Evolutionary conservation across 2,888 invertebrate species (phyloP), one percentile per base, ranked within the genome.

Genomic region (Lasius platythorax): DNA sequence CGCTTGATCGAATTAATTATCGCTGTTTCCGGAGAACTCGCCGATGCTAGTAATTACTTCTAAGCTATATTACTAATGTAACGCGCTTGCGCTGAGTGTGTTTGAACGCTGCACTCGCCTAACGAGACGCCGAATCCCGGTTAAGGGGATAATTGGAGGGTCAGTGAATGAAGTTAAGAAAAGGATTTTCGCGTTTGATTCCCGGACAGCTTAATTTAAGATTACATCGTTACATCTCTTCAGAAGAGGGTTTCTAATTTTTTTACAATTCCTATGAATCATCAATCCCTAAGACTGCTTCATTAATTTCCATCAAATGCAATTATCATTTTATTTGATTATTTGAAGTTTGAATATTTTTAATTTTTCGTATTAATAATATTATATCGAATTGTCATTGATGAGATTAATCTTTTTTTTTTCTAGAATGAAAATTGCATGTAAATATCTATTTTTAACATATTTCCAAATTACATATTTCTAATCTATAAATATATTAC

Each of bases 1-100:
- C 46, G 72, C 79, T 73, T 81, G 67, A 72, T 81, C 79, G 73
- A 73, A 81, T 81, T 81, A 81, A 81, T 81, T 81, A 81, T 50
- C 79, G 61, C 61, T 73, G 79, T 81, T 81, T 63, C 79, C 50
- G 78, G 46, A 12, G 37, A 72, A 81, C 33, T 33, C 33, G 50
- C 11, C 46, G 12, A 37, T 12, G 12, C 68, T 78, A 61, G 46
- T 73, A 73, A 61, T 73, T 73, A 46, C 28, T 73, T 58, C 61
- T 28, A 72, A 81, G 61, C 46, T 72, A 8, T 37, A 50, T 73
- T 73, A 73, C 61, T 61, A 40, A 81, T 81, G 61, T 37, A 63
- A 79, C 11, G 79, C 72, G 79, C 72, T 72, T 33, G 23, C 30
- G 43, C 30, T 15, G 53, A 40, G 53, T 53, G 28, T 68, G 40